Base-by-base conservation (phyloP, 2,797 vertebrate species). In the Trematomus bernacchii region DNA sequence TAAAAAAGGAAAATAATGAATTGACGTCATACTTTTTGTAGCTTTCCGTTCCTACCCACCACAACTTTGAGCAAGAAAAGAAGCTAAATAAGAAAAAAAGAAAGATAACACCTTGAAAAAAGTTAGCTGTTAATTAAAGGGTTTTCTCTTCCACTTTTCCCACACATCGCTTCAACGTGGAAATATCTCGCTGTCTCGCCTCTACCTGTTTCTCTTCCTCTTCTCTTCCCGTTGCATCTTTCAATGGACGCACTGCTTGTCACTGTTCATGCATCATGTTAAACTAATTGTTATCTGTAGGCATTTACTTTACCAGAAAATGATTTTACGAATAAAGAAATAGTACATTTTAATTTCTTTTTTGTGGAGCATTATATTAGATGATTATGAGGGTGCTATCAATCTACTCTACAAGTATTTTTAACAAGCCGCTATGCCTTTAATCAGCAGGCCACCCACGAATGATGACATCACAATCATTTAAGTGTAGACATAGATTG, bases 91-190 rank as follows among this genome's bases (percentile, higher is more conserved):
- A 68, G 63, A 70, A 57, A 62, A 47, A 16, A 52, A 70, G 67
- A 79, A 66, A 86, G 54, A 50, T 43, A 70, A 82, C 46, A 83
- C 82, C 81, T 83, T 37, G 58, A 54, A 10, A 40, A 69, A 37
- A 52, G 85, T 78, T 77, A 71, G 48, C 46, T 67, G 54, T 57
- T 70, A 70, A 85, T 86, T 74, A 72, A 78, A 59, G 77, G 67
- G 81, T 76, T 77, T 71, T 73, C 73, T 65, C 66, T 78, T 67
- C 46, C 40, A 51, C 79, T 71, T 91, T 89, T 91, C 91, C 82
- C 86, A 89, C 89, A 79, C 74, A 23, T 76, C 30, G 30, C 27
- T 80, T 21, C 43, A 69, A 59, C 69, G 52, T 61, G 48, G 11
- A 67, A 62, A 70, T 62, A 13, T 64, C 47, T 42, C 0, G 0